A percentile compares a stretch with the other conserved stretches of the same genome.
phyloP scores from a whole-genome alignment of 2,888 invertebrate genomes.

The Ennomos fuscantarius region DNA sequence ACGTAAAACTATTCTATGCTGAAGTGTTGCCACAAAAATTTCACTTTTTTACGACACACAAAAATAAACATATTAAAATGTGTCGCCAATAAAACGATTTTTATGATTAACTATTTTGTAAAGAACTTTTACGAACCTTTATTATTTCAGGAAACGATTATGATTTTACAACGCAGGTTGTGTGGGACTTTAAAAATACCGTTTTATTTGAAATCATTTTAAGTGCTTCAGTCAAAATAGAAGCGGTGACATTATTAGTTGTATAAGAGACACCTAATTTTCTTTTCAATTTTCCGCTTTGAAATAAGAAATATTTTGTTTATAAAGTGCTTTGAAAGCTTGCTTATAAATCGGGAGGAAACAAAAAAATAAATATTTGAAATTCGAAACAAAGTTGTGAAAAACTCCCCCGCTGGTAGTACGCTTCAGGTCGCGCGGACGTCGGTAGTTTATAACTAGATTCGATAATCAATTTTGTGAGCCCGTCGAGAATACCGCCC shows the following conservation, averaged over 20 bases:
- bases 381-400: constrained; percentile 34
- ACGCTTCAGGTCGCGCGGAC: constrained; percentile 55
- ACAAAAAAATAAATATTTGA: constrained; percentile 23
- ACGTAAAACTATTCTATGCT: constrained; percentile 4
- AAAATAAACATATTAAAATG: constrained; percentile 35
- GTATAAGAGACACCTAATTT: constrained; percentile 21
- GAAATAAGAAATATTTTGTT: constrained; percentile 17
- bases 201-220: constrained; percentile 39
- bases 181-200: constrained; percentile 35
- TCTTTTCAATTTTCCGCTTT: constrained; percentile 12
- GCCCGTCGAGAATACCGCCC: constrained; percentile 50
- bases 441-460: constrained; percentile 79
- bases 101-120: constrained; percentile 43
- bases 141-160: constrained; percentile 51
- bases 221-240: constrained; percentile 29
- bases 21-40: constrained; percentile 12
- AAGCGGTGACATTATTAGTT: constrained; percentile 14
- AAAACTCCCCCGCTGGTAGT: constrained; percentile 57
- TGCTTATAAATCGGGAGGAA: constrained; percentile 18
- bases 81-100: constrained; percentile 40
- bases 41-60: constrained; percentile 21
- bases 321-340: constrained; percentile 12
- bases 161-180: constrained; percentile 38
- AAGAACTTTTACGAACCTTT: constrained; percentile 43
- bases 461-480: constrained; percentile 81